Base-by-base conservation (phyloP, 2,888 invertebrate species). In the Psylliodes chrysocephalus region DNA sequence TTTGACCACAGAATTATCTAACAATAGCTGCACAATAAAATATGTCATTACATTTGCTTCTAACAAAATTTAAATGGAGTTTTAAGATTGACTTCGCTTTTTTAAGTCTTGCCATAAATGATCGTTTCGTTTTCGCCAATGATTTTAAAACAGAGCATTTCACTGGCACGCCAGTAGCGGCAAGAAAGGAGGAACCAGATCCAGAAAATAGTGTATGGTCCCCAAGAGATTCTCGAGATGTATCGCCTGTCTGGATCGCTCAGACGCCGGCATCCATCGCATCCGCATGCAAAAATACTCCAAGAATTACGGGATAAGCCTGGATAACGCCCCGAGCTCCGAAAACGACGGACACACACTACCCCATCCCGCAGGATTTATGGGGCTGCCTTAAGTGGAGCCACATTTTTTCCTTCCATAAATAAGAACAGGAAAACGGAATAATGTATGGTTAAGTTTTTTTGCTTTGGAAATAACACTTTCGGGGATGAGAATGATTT, bases 241-340 rank as follows among this genome's bases (percentile, higher is more conserved):
- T 76, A 79, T 78, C 74, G 77, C 77, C 73, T 75, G 79, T 78
- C 79, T 72, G 71, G 75, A 76, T 78, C 77, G 78, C 73, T 78
- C 74, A 76, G 77, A 77, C 76, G 74, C 71, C 72, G 71, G 70
- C 77, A 78, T 79, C 72, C 74, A 78, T 79, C 78, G 75, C 71
- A 72, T 75, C 70, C 73, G 74, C 75, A 78, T 78, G 77, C 77
- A 78, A 77, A 78, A 75, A 75, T 74, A 73, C 71, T 73, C 71
- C 66, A 42, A 64, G 66, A 67, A 65, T 67, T 69, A 65, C 63
- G 54, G 65, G 65, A 65, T 65, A 61, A 64, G 55, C 63, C 63
- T 42, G 63, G 61, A 65, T 68, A 69, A 69, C 71, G 71, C 71
- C 71, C 69, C 64, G 61, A 69, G 49, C 49, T 19, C 30, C 38